A percentile compares a stretch with the other conserved stretches of the same genome.
Conservation (phyloP, 1,140 invertebrate species). For the Diuraphis noxia region DNA sequence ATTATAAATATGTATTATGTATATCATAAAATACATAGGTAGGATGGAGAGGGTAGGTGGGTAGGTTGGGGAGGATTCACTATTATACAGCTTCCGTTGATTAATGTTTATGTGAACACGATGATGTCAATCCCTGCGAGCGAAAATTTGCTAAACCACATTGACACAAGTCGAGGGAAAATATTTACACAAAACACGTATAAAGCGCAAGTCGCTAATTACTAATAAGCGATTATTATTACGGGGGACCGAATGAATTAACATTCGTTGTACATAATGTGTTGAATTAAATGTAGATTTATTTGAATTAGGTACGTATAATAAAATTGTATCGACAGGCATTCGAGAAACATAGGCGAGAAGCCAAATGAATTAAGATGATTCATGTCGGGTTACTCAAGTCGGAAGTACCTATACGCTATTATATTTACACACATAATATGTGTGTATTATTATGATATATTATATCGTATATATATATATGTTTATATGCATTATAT, state of each 20-base stretch:
- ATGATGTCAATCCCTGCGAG: not conserved
- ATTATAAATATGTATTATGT: not conserved
- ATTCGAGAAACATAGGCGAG: not conserved
- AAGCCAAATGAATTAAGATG: not conserved
- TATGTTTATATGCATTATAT: too few relatives aligned
- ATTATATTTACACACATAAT: too few relatives aligned
- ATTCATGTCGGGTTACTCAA: not conserved
- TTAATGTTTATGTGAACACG: conserved; percentile 5
- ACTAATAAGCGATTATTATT: not conserved
- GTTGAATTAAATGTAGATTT: not conserved
- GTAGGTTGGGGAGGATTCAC: not conserved
- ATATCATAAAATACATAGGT: not conserved
- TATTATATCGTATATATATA: too few relatives aligned
- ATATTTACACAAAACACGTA: not conserved
- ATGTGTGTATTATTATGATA: too few relatives aligned
- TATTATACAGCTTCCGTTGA: not conserved
- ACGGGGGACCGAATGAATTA: not conserved
- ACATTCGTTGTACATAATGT: not conserved
- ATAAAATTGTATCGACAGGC: not conserved
- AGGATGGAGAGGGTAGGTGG: not conserved
- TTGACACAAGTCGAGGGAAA: not conserved
- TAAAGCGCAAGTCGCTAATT: not conserved
- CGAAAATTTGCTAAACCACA: not conserved
- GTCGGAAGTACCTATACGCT: not conserved
- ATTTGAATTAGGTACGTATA: not conserved